Evolutionary conservation across 2,113 vertebrate species (phyloP).

Genomic region (Brachyhypopomus occidentalis): DNA sequence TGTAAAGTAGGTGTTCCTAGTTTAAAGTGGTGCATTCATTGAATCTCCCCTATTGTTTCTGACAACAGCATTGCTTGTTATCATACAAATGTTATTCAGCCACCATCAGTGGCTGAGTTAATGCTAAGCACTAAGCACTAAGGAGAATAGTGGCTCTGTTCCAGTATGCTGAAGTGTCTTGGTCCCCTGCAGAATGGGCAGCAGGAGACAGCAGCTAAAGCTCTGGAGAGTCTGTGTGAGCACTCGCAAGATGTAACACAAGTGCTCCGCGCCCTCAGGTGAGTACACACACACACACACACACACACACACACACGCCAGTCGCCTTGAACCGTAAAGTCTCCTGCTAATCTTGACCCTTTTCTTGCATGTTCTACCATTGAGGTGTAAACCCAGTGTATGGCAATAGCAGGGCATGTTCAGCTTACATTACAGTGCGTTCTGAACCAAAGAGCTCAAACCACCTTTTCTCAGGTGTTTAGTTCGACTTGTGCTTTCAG

Average conservation of each 20-base stretch:
- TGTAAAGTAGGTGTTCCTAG: no score
- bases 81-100: no score
- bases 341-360: not conserved
- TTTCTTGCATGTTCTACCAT: not conserved
- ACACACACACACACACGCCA: not conserved
- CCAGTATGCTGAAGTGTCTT: not conserved
- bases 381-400: not conserved
- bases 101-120: no score
- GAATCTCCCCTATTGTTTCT: no score
- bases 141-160: not conserved
- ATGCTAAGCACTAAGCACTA: no score
- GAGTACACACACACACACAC: constrained; percentile 32
- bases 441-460: not conserved
- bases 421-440: not conserved
- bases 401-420: not conserved
- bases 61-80: no score
- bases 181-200: constrained; percentile 78
- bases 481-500: constrained; percentile 77
- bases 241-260: constrained; percentile 74
- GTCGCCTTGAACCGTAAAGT: not conserved
- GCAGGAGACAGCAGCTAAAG: constrained; percentile 77
- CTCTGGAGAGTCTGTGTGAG: constrained; percentile 82
- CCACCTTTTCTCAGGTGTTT: constrained; percentile 78
- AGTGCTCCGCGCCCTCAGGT: constrained; percentile 85
- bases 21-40: no score